A percentile compares a stretch with the other conserved stretches of the same genome.
Evolutionary conservation across 2,113 vertebrate species (phyloP).

Genomic region (Ranitomeya variabilis): DNA sequence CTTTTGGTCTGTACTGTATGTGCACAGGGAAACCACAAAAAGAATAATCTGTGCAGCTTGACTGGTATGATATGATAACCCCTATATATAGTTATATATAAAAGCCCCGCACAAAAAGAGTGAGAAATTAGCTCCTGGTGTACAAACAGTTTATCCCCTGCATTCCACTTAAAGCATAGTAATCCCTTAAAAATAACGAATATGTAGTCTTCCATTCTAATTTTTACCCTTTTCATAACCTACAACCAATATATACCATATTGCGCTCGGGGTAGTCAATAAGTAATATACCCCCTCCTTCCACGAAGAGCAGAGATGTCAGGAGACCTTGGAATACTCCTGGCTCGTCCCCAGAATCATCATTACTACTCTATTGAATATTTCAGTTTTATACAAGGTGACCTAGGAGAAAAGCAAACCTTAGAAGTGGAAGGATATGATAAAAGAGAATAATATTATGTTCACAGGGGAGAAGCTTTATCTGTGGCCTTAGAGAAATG

Average conservation of each 20-base stretch:
- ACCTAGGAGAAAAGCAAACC: constrained; percentile 24
- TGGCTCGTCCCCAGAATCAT: background rate
- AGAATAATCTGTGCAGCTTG: no score
- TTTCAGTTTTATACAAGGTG: constrained; percentile 10
- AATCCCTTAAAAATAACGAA: no score
- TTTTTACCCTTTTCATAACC: background rate
- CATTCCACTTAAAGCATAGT: no score
- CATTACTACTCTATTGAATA: constrained; percentile 17
- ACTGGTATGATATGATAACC: no score
- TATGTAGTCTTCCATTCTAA: no score
- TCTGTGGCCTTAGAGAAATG: constrained; percentile 29
- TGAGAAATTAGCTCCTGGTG: no score
- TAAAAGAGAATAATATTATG: constrained; percentile 27
- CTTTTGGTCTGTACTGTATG: no score
- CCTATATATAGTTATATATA: no score
- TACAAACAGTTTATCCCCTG: no score
- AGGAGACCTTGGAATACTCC: background rate
- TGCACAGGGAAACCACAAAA: no score
- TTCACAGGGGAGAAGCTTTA: constrained; percentile 18
- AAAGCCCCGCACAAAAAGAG: no score
- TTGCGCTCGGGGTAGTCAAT: background rate
- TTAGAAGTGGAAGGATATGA: constrained; percentile 30
- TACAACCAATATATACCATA: background rate
- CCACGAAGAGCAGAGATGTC: background rate
- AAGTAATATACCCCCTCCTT: background rate